These are phyloP conservation scores for Microtus richardsoni DNA, from an alignment of 2,113 vertebrate species.

Conservation along the genomic window DNA sequence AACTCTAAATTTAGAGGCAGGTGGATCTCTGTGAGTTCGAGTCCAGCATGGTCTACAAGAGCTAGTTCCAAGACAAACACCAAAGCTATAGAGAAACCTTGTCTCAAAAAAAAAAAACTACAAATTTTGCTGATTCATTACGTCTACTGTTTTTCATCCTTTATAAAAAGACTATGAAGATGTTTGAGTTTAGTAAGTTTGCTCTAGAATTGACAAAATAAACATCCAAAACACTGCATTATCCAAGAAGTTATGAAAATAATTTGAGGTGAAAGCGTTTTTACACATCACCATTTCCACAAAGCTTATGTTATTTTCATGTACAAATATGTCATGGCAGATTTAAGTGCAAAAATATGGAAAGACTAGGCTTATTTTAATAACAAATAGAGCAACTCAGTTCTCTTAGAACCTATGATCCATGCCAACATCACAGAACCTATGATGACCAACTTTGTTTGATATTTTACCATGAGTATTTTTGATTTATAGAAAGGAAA, in stretches of 20 bases:
- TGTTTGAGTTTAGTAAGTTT: background rate
- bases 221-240: background rate
- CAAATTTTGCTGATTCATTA: background rate
- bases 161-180: background rate
- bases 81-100: too few species aligned
- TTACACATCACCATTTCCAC: background rate
- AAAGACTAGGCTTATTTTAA: background rate
- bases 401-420: background rate
- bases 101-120: too few species aligned
- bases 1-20: background rate
- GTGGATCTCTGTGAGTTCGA: too few species aligned
- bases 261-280: background rate
- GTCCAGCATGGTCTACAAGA: too few species aligned
- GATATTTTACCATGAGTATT: background rate
- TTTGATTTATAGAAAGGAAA: background rate
- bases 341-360: background rate
- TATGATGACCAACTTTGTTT: background rate
- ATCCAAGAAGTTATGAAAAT: background rate
- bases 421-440: background rate
- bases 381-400: background rate
- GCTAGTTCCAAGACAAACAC: too few species aligned
- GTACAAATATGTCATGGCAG: background rate
- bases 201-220: background rate
- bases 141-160: background rate
- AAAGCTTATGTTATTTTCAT: background rate